phyloP scores from a whole-genome alignment of 2,113 vertebrate genomes.

The human (Homo sapiens) region GRCh38 chr19:38299001-38299500 shows the following conservation, averaged over 20 bases:
- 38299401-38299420: neutral
- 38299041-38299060: neutral
- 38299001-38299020: neutral
- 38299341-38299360: neutral
- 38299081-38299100: conserved; percentile 25
- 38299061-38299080: neutral
- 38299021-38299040: neutral
- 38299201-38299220: neutral
- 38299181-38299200: neutral
- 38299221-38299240: rapidly evolving
- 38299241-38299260: neutral
- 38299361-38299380: neutral
- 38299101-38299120: conserved; percentile 14
- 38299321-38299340: neutral
- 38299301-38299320: neutral
- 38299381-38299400: neutral
- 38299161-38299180: neutral
- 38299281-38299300: neutral
- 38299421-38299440: neutral
- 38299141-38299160: neutral
- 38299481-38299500: neutral
- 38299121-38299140: conserved; percentile 25
- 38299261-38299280: rapidly evolving
- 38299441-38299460: neutral
- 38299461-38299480: neutral